phyloP scores from a whole-genome alignment of 2,797 vertebrate genomes.

The Pipistrellus pygmaeus region DNA sequence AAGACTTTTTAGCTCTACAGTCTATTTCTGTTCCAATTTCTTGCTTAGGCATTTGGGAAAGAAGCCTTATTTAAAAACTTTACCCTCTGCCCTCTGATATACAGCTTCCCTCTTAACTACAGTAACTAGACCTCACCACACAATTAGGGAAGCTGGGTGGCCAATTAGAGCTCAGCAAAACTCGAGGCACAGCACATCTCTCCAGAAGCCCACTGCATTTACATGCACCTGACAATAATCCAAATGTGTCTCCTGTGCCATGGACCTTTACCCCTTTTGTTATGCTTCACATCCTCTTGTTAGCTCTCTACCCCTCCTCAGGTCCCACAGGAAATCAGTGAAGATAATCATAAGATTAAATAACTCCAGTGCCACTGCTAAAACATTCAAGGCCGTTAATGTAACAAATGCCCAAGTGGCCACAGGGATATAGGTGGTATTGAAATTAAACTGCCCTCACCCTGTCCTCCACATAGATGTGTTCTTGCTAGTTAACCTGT shows the following conservation, averaged over 20 bases:
- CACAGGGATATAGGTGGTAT: slow-evolving; percentile 64
- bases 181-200: slow-evolving; percentile 18
- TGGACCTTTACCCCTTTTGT: slow-evolving; percentile 75
- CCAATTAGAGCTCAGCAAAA: slow-evolving; percentile 73
- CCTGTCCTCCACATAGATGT: slow-evolving; percentile 65
- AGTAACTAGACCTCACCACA: slow-evolving; percentile 65
- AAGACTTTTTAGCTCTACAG: slow-evolving; percentile 86
- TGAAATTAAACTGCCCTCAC: slow-evolving; percentile 80
- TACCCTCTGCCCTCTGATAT: slow-evolving; percentile 80
- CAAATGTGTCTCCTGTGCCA: slow-evolving; percentile 60
- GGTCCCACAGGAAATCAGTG: slow-evolving; percentile 76
- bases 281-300: slow-evolving; percentile 70
- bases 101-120: slow-evolving; percentile 79
- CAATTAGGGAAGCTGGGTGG: slow-evolving; percentile 75
- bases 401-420: slow-evolving; percentile 74
- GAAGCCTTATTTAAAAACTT: slow-evolving; percentile 83
- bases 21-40: slow-evolving; percentile 83
- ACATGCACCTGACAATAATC: slow-evolving; percentile 79
- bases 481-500: slow-evolving; percentile 73
- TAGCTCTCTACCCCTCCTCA: slow-evolving; percentile 70
- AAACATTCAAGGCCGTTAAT: slow-evolving; percentile 78
- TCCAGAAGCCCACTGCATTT: slow-evolving; percentile 73
- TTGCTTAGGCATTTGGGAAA: slow-evolving; percentile 80
- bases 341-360: slow-evolving; percentile 84
- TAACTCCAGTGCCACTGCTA: slow-evolving; percentile 78